A percentile compares a stretch with the other conserved stretches of the same genome.
Evolutionary conservation across 2,888 invertebrate species (phyloP).

Genomic region (Rhogogaster chlorosoma): DNA sequence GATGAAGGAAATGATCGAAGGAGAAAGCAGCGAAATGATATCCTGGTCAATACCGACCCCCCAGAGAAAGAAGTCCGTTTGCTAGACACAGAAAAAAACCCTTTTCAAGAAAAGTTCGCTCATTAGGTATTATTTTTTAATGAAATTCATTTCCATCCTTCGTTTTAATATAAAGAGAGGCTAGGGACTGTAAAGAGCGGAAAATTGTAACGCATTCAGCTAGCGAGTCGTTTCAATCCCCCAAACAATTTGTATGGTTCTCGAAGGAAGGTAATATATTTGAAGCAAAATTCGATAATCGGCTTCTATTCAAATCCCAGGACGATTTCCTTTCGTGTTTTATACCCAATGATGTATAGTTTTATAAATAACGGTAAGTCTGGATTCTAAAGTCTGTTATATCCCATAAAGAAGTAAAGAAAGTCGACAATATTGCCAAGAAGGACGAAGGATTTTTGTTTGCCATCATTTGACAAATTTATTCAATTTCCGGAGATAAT

Average conservation of each 20-base stretch:
- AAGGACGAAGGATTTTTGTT: background rate
- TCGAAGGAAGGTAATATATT: background rate
- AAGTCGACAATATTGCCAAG: background rate
- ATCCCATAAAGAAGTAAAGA: background rate
- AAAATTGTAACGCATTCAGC: conserved; percentile 20
- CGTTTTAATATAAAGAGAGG: background rate
- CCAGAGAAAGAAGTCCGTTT: background rate
- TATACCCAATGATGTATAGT: background rate
- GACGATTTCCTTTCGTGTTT: background rate
- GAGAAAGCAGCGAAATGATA: background rate
- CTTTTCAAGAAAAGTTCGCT: background rate
- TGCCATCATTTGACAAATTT: conserved; percentile 14
- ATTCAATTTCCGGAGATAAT: conserved; percentile 17
- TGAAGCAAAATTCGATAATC: conserved; percentile 28
- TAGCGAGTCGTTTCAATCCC: background rate
- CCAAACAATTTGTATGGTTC: conserved; percentile 32
- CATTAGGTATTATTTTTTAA: background rate
- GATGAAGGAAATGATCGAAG: background rate
- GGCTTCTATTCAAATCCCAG: background rate
- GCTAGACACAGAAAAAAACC: background rate
- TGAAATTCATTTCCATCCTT: background rate
- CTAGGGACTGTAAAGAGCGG: background rate
- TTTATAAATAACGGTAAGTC: background rate
- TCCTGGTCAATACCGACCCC: background rate
- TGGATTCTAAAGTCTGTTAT: background rate